Evolutionary conservation across 2,888 invertebrate species (phyloP).

Genomic region (Amorpha juglandis): DNA sequence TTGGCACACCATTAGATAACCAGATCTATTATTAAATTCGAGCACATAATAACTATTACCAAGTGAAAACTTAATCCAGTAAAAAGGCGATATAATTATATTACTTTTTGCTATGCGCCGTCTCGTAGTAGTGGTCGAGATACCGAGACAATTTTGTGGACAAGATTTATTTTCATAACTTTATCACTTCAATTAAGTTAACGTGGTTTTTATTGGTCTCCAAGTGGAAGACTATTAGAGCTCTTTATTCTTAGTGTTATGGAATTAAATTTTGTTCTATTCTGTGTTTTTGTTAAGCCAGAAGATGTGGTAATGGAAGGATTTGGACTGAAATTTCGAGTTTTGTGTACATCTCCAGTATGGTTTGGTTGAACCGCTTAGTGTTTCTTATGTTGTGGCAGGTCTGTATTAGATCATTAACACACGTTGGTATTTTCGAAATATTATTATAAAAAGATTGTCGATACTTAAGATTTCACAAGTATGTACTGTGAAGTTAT

Average conservation of each 20-base stretch:
- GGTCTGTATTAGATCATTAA: too few species aligned
- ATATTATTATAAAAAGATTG: too few species aligned
- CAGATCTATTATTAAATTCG: too few species aligned
- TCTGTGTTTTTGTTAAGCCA: background rate
- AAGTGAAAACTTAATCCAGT: background rate
- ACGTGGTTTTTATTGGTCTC: constrained; percentile 45
- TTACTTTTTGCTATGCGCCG: background rate
- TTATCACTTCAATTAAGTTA: constrained; percentile 24
- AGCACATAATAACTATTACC: background rate
- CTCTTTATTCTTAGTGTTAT: constrained; percentile 13
- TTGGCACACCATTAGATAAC: too few species aligned
- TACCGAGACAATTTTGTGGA: constrained; percentile 5
- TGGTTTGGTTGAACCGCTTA: too few species aligned
- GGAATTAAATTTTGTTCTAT: background rate
- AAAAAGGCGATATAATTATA: background rate
- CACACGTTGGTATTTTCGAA: too few species aligned
- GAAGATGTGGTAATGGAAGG: background rate
- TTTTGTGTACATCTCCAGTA: too few species aligned
- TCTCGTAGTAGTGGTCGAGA: background rate
- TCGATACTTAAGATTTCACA: too few species aligned
- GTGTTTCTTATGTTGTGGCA: too few species aligned
- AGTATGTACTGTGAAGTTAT: too few species aligned
- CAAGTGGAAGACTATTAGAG: constrained; percentile 38
- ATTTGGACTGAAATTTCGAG: too few species aligned
- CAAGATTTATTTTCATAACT: constrained; percentile 19